These are phyloP conservation scores for Drosophila fuyamai DNA, from an alignment of 1,140 invertebrate species.

Conservation along the genomic window DNA sequence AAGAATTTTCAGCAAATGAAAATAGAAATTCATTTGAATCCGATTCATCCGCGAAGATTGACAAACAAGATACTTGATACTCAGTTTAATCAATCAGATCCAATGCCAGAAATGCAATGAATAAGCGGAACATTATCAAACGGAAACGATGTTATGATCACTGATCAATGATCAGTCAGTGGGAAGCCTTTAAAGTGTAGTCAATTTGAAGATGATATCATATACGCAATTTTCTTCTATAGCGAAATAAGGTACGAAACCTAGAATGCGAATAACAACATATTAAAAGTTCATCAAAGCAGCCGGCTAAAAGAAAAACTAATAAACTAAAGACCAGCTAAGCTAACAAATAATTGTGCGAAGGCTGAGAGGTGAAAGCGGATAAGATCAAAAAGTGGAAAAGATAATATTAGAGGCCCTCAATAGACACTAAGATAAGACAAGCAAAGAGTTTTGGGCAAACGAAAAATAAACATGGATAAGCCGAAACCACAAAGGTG, in stretches of 20 bases:
- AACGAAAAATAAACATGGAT: conserved; percentile 14
- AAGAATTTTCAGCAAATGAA: conserved; percentile 2
- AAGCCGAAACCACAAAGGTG: not conserved
- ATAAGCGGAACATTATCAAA: conserved; percentile 22
- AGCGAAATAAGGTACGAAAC: not conserved
- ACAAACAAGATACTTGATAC: conserved; percentile 43
- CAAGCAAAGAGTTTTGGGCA: conserved; percentile 18
- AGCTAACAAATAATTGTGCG: conserved; percentile 19
- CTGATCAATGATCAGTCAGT: conserved; percentile 35
- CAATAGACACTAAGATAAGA: conserved; percentile 30
- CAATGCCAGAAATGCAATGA: conserved; percentile 23
- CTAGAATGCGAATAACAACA: too few species aligned
- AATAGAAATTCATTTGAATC: conserved; percentile 26
- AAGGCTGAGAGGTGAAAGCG: conserved; percentile 19
- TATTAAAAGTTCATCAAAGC: not conserved
- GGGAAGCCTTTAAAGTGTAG: conserved; percentile 27
- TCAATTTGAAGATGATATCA: not conserved
- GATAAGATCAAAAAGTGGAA: conserved; percentile 43
- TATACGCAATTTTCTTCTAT: not conserved
- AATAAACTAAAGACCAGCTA: conserved; percentile 20
- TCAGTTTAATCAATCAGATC: conserved; percentile 10
- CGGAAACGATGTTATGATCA: conserved; percentile 44
- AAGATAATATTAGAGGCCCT: conserved; percentile 28
- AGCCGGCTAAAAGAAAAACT: conserved; percentile 1
- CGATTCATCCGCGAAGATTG: conserved; percentile 12